phyloP scores from a whole-genome alignment of 2,113 vertebrate species.

The Rattus rattus region DNA sequence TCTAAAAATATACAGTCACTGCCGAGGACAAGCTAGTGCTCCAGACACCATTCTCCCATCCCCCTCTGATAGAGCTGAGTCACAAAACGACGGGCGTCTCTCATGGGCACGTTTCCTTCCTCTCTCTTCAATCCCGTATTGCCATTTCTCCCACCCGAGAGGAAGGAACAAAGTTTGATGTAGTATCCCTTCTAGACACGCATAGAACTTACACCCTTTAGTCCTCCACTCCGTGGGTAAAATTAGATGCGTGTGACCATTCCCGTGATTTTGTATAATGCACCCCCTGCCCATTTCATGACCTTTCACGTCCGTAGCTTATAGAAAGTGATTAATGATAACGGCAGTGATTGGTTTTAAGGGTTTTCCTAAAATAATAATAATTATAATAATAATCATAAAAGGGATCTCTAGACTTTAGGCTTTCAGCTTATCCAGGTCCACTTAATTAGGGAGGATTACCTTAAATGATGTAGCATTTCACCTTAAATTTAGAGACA shows the following conservation, averaged over 20 bases:
- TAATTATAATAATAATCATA: neutral
- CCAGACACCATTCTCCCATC: neutral
- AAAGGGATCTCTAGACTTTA: slow-evolving; percentile 71
- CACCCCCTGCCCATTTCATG: slow-evolving; percentile 50
- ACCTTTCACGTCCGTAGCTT: neutral
- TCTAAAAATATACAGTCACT: slow-evolving; percentile 58
- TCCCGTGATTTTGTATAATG: slow-evolving; percentile 77
- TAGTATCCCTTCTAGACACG: slow-evolving; percentile 81
- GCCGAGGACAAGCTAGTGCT: slow-evolving; percentile 66
- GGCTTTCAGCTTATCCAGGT: slow-evolving; percentile 71
- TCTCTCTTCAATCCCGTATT: neutral
- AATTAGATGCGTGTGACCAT: slow-evolving; percentile 83
- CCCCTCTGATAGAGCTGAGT: neutral
- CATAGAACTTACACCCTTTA: slow-evolving; percentile 5
- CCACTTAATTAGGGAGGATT: slow-evolving; percentile 48
- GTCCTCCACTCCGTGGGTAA: slow-evolving; percentile 59
- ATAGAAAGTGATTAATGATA: neutral
- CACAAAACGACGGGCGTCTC: slow-evolving; percentile 45
- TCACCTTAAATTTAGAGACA: slow-evolving; percentile 80
- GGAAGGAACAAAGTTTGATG: slow-evolving; percentile 13
- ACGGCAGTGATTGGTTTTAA: slow-evolving; percentile 63
- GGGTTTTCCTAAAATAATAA: slow-evolving; percentile 42
- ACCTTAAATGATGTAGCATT: slow-evolving; percentile 58
- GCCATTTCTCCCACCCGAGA: slow-evolving; percentile 50
- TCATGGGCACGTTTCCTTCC: neutral